Conservation (phyloP, 2,113 vertebrate species). For the Saiga tatarica region DNA sequence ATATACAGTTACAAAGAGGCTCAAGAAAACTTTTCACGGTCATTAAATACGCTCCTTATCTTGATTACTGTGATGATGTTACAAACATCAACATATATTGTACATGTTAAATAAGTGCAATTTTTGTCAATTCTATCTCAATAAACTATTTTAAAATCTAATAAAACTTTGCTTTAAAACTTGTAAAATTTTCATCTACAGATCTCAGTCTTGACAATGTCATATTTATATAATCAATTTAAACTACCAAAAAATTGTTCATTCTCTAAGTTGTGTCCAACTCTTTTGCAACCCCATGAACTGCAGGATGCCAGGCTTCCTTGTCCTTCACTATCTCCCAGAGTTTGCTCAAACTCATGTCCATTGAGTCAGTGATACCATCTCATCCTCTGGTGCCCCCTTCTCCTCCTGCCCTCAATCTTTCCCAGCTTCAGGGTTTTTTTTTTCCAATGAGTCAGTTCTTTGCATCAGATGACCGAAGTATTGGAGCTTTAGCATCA, state of each 20-base stretch:
- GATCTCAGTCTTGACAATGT: not conserved
- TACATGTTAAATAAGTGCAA: not conserved
- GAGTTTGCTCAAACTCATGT: not conserved
- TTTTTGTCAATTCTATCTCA: not conserved
- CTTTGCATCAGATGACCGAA: not conserved
- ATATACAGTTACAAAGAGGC: not conserved
- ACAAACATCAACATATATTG: not conserved
- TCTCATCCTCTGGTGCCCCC: not conserved
- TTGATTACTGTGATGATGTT: not conserved
- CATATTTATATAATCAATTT: not conserved
- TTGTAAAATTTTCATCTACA: not conserved
- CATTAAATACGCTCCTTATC: not conserved
- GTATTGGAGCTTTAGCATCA: not conserved
- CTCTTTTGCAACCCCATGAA: not conserved
- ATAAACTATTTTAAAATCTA: not conserved
- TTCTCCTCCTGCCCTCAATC: not conserved
- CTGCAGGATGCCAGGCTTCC: not conserved
- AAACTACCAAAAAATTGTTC: not conserved
- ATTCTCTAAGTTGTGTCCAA: not conserved
- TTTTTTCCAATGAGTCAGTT: rapidly evolving
- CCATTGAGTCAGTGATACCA: not conserved
- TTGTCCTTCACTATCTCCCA: not conserved
- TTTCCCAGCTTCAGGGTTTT: not conserved
- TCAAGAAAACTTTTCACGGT: not conserved
- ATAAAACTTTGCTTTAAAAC: not conserved